These are phyloP conservation scores for Ashinkailepas kermadecensis DNA, from an alignment of 2,888 invertebrate species.

Conservation along the genomic window DNA sequence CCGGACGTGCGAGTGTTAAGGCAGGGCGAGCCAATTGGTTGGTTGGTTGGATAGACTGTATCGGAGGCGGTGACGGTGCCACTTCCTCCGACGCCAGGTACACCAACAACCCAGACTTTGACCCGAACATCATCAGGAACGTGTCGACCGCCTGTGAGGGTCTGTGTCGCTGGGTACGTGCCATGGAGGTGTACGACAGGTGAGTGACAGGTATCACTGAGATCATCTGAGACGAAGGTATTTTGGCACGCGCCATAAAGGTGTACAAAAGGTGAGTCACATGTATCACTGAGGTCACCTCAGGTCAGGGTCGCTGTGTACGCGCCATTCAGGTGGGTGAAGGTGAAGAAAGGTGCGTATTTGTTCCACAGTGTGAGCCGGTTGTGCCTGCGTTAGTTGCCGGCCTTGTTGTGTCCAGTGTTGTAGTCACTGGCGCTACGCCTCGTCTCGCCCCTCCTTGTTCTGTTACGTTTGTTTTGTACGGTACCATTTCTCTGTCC, in stretches of 20 bases:
- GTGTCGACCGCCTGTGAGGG: conserved; percentile 93
- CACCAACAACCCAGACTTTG: conserved; percentile 81
- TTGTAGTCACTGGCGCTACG: too few species aligned
- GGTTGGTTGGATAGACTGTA: too few species aligned
- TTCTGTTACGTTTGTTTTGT: too few species aligned
- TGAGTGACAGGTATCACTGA: neutral
- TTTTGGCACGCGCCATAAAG: conserved; percentile 95
- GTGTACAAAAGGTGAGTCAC: conserved; percentile 65
- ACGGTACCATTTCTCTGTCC: too few species aligned
- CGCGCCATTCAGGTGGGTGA: conserved; percentile 68
- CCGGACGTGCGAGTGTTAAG: too few species aligned
- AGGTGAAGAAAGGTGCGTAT: neutral
- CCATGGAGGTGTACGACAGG: conserved; percentile 93
- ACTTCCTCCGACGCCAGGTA: conserved; percentile 37
- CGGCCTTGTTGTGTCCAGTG: too few species aligned
- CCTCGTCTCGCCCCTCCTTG: too few species aligned
- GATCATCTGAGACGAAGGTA: conserved; percentile 61
- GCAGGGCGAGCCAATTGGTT: too few species aligned
- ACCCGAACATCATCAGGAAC: conserved; percentile 75
- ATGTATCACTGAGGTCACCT: neutral
- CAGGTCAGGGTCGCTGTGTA: conserved; percentile 87
- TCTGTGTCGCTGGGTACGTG: conserved; percentile 89
- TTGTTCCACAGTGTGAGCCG: too few species aligned
- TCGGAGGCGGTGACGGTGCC: too few species aligned
- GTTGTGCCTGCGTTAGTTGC: too few species aligned